phyloP scores from a whole-genome alignment of 2,888 invertebrate species.

The Philereme vetulata region DNA sequence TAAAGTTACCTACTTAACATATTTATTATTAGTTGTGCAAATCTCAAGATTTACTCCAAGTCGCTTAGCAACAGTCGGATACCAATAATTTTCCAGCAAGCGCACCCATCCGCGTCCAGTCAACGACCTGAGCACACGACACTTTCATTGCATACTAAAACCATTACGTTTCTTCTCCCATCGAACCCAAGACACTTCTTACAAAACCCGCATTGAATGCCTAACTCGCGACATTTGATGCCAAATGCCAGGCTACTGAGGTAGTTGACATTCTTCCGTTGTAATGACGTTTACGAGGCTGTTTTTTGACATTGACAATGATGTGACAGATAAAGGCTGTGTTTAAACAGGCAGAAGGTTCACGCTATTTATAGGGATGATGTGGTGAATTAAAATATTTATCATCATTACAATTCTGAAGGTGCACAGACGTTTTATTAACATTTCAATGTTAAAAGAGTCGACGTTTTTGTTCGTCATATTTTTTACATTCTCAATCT shows the following conservation, averaged over 20 bases:
- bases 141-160: conserved; percentile 43
- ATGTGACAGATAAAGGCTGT: conserved; percentile 33
- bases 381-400: conserved; percentile 3
- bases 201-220: conserved; percentile 27
- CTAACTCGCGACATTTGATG: conserved; percentile 19
- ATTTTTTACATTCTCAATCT: background rate
- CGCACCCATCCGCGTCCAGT: conserved; percentile 51
- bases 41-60: conserved; percentile 5
- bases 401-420: conserved; percentile 15
- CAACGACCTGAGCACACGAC: conserved; percentile 51
- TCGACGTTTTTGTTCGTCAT: background rate
- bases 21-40: background rate
- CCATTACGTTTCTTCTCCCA: conserved; percentile 29
- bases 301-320: conserved; percentile 58
- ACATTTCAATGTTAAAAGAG: conserved; percentile 7
- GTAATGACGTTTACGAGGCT: conserved; percentile 43
- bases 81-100: conserved; percentile 50
- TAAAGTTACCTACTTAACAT: too few species aligned
- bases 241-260: conserved; percentile 8
- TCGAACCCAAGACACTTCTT: conserved; percentile 5
- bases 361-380: conserved; percentile 19
- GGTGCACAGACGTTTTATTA: conserved; percentile 1
- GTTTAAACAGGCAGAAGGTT: conserved; percentile 22
- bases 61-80: conserved; percentile 28
- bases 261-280: conserved; percentile 43